phyloP scores from a whole-genome alignment of 2,888 invertebrate species.

The Campopleginae sp. region DNA sequence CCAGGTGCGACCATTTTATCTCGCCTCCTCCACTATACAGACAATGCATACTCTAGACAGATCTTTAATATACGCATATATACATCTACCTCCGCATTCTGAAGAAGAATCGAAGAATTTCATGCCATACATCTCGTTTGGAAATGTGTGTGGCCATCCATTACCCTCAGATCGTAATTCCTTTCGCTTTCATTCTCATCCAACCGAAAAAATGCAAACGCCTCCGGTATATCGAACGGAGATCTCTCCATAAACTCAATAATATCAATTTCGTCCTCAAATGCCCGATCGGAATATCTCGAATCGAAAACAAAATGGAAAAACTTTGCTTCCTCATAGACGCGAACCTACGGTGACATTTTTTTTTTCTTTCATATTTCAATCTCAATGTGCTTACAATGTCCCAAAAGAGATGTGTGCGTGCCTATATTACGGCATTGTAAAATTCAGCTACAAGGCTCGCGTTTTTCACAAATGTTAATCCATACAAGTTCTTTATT shows the following conservation, averaged over 20 bases:
- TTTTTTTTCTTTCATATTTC: no score
- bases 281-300: not conserved
- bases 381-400: no score
- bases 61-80: not conserved
- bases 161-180: constrained; percentile 48
- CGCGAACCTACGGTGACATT: no score
- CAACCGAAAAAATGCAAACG: not conserved
- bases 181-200: constrained; percentile 53
- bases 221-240: not conserved
- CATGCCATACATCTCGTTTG: constrained; percentile 35
- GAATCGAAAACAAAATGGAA: not conserved
- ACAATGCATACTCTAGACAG: constrained; percentile 43
- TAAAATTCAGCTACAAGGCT: no score
- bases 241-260: not conserved
- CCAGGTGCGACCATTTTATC: constrained; percentile 55
- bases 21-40: constrained; percentile 24
- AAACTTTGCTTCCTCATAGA: no score
- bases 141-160: constrained; percentile 34
- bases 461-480: no score
- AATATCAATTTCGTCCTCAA: not conserved
- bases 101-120: constrained; percentile 52
- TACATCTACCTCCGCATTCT: not conserved
- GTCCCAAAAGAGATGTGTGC: no score
- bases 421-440: no score
- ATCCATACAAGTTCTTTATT: no score